phyloP scores from a whole-genome alignment of 2,888 invertebrate species.

The Spodoptera littoralis region DNA sequence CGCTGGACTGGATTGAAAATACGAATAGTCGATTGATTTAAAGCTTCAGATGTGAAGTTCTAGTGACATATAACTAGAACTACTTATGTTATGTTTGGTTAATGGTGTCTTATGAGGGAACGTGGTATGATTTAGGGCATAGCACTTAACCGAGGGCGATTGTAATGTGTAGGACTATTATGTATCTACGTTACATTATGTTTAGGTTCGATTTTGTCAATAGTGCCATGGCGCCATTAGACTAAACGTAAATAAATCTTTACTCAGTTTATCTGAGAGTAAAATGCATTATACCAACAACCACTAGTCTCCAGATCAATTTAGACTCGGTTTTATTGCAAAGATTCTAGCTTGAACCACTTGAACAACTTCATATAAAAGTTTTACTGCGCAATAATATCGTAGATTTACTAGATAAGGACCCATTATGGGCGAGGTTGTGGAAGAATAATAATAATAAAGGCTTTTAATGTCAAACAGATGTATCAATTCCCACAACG shows the following conservation, averaged over 20 bases:
- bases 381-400: too few species aligned
- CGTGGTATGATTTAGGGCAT: constrained; percentile 38
- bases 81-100: constrained; percentile 44
- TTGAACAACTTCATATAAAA: too few species aligned
- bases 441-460: neutral
- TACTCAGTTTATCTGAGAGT: neutral
- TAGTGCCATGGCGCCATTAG: neutral
- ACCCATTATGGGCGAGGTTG: too few species aligned
- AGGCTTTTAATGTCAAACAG: neutral
- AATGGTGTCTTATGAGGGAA: constrained; percentile 27
- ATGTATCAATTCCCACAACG: constrained; percentile 1
- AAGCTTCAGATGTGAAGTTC: constrained; percentile 46
- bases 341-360: neutral
- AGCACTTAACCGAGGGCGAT: constrained; percentile 10
- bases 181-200: neutral
- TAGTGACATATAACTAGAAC: constrained; percentile 34
- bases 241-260: constrained; percentile 2
- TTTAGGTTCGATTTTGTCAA: constrained; percentile 2
- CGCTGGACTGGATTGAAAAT: constrained; percentile 58
- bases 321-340: neutral
- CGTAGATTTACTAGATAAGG: too few species aligned
- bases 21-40: constrained; percentile 60
- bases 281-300: too few species aligned
- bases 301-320: neutral
- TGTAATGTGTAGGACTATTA: constrained; percentile 16